Base-by-base conservation (phyloP, 1,140 invertebrate species). In the Steinernema khuongi region DNA sequence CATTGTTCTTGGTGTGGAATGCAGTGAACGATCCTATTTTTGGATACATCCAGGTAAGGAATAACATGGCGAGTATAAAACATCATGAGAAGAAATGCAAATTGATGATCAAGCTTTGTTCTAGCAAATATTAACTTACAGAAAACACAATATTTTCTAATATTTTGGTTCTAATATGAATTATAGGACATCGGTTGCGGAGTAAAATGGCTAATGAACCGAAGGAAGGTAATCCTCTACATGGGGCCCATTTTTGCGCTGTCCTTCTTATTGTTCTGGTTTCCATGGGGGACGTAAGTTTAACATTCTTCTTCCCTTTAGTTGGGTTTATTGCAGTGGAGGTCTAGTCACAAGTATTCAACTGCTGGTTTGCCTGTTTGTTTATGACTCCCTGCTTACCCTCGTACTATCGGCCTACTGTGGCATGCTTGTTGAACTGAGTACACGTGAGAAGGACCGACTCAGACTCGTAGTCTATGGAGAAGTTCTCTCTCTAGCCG, bases 21-120 rank as follows among this genome's bases (percentile, higher is more conserved):
- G 84, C 86, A 1, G 72, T 87, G 29, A 87, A 86, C 71, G 86
- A 87, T 74, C 86, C 86, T 11, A 71, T 86, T 70, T 85, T 87
- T 77, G 86, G 85, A 7, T 85, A 86, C 71, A 73, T 81, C 2
- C 85, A 86, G 71, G 86, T 86, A 74, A 84, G 78, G 31, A 78
- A 77, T 11, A 78, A 78, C 4, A n/a, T n/a, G n/a, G n/a, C n/a
- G n/a, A n/a, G n/a, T n/a, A n/a, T n/a, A 79, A 71, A 67, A 67
- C 36, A 11, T 41, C n/a, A 11, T 7, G 31, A 11, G 7, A n/a
- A 36, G 7, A 29, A 28, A 67, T 11, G 18, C n/a, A 36, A 29
- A 7, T 67, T n/a, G 31, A 67, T 36, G 19, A 70, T 70, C 19
- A 70, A 7, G 7, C 7, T 70, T 70, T n/a, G n/a, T n/a, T n/a